Evolutionary conservation across 2,888 invertebrate genomes (phyloP).

Genomic region (Phalangium opilio): DNA sequence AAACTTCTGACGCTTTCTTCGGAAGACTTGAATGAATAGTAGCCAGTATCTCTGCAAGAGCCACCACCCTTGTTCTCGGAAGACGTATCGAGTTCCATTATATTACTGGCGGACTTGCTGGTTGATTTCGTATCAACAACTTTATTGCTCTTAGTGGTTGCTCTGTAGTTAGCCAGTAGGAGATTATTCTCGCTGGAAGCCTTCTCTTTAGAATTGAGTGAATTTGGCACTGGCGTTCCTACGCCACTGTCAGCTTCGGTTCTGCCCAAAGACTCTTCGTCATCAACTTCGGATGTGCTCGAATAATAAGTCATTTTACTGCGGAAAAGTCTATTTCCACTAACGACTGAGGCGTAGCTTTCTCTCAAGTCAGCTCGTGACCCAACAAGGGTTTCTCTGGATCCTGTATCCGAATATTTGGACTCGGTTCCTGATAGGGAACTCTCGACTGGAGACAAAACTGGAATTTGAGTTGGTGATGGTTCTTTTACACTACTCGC

Average conservation of each 20-base stretch:
- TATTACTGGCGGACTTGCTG: slow-evolving; percentile 20
- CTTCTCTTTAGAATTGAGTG: slow-evolving; percentile 16
- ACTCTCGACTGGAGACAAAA: too few relatives aligned
- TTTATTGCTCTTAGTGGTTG: slow-evolving; percentile 12
- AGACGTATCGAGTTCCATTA: slow-evolving; percentile 14
- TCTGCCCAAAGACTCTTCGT: not conserved
- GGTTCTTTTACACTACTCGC: too few relatives aligned
- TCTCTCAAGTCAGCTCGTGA: too few relatives aligned
- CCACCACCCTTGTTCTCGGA: slow-evolving; percentile 12
- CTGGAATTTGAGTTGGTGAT: too few relatives aligned
- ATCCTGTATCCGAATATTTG: too few relatives aligned
- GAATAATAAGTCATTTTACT: too few relatives aligned
- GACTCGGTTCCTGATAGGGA: too few relatives aligned
- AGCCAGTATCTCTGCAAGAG: slow-evolving; percentile 19
- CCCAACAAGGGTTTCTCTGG: too few relatives aligned
- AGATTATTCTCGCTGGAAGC: slow-evolving; percentile 20
- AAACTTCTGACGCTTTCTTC: slow-evolving; percentile 20
- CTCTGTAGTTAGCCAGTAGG: slow-evolving; percentile 13
- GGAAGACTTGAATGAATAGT: slow-evolving; percentile 20
- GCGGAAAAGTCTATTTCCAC: too few relatives aligned
- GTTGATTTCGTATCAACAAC: slow-evolving; percentile 18
- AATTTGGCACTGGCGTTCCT: not conserved
- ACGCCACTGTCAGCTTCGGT: not conserved
- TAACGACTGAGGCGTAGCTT: too few relatives aligned
- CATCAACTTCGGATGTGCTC: not conserved